Conservation (phyloP, 1,140 invertebrate genomes). For the Diachasmimorpha longicaudata region DNA sequence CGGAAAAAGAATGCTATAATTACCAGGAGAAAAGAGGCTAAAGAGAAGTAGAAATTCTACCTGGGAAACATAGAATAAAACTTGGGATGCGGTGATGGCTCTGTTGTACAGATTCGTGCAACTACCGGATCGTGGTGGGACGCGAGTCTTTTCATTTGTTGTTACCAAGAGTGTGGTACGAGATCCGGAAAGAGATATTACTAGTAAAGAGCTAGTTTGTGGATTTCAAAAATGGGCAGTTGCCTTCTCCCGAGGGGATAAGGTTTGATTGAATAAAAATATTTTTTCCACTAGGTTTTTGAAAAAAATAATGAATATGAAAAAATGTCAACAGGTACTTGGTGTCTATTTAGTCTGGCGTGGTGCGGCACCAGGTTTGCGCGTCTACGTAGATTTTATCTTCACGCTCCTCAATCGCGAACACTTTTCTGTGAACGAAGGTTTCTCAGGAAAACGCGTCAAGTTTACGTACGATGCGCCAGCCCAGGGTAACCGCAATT, state of each 20-base stretch:
- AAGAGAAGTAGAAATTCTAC: background rate
- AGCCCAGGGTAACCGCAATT: slow-evolving; percentile 79
- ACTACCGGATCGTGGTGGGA: slow-evolving; percentile 82
- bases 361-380: slow-evolving; percentile 75
- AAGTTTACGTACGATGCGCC: slow-evolving; percentile 79
- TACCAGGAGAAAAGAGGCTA: background rate
- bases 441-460: slow-evolving; percentile 81
- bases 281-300: background rate
- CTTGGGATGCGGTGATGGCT: slow-evolving; percentile 73
- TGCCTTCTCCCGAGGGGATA: slow-evolving; percentile 80
- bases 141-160: slow-evolving; percentile 85
- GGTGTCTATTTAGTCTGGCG: slow-evolving; percentile 84
- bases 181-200: slow-evolving; percentile 81
- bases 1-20: background rate
- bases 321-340: slow-evolving; percentile 61
- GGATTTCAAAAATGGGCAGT: slow-evolving; percentile 89
- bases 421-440: slow-evolving; percentile 85
- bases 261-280: slow-evolving; percentile 59
- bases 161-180: slow-evolving; percentile 80
- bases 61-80: slow-evolving; percentile 12
- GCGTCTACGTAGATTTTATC: slow-evolving; percentile 82
- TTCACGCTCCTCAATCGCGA: slow-evolving; percentile 86
- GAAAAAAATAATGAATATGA: no score
- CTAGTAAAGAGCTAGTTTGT: slow-evolving; percentile 84
- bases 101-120: slow-evolving; percentile 84